These are phyloP conservation scores for Bolborhynchus lineola DNA, from an alignment of 2,113 vertebrate genomes.

Conservation along the genomic window DNA sequence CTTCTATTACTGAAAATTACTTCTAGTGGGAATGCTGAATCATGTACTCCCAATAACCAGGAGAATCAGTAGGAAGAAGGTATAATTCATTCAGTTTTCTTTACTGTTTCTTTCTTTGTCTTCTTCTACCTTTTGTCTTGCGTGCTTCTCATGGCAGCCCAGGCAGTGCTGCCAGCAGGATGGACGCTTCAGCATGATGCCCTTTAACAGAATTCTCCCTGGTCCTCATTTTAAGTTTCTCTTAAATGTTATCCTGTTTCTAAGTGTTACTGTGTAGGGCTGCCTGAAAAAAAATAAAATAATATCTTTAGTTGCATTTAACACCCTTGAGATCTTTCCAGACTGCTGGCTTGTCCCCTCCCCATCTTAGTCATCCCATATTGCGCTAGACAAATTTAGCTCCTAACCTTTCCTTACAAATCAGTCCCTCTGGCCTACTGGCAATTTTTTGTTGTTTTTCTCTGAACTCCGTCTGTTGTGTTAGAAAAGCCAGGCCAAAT, in stretches of 20 bases:
- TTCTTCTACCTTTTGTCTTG: background rate
- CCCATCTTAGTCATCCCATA: slow-evolving; percentile 57
- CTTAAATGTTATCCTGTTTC: background rate
- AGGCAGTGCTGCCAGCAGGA: background rate
- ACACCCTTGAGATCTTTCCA: slow-evolving; percentile 52
- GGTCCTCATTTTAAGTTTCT: background rate
- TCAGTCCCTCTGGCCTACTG: slow-evolving; percentile 28
- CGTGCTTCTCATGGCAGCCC: background rate
- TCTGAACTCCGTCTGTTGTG: background rate
- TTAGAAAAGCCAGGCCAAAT: background rate
- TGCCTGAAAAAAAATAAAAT: background rate
- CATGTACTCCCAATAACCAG: slow-evolving; percentile 12
- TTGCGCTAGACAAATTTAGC: slow-evolving; percentile 48
- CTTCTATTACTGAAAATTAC: slow-evolving; percentile 48
- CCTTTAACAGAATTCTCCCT: background rate
- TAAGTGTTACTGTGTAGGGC: background rate
- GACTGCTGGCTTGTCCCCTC: slow-evolving; percentile 40
- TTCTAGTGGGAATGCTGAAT: slow-evolving; percentile 56
- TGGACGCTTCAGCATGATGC: background rate
- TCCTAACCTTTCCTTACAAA: slow-evolving; percentile 51
- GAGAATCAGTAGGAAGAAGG: slow-evolving; percentile 7
- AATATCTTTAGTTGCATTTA: background rate
- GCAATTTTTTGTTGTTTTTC: background rate
- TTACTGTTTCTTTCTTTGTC: background rate
- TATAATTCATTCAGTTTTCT: background rate